Evolutionary conservation across 37 sponge, comb jelly and placozoan species (phyloP).

Genomic region (Axinella damicornis): DNA sequence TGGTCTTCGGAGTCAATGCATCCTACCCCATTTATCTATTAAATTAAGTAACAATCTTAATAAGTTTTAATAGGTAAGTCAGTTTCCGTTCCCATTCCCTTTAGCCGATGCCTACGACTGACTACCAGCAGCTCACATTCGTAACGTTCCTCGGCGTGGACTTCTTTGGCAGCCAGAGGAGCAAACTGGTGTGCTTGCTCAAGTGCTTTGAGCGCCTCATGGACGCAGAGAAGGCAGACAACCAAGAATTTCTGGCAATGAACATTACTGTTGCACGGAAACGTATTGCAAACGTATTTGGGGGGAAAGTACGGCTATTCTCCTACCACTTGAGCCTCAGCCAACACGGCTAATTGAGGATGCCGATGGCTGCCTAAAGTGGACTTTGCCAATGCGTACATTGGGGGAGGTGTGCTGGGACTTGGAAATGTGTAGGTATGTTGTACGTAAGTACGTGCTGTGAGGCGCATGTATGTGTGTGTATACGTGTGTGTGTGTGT

Average conservation of each 20-base stretch:
- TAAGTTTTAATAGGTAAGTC: too few species aligned
- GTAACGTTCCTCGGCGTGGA: conserved; percentile 23
- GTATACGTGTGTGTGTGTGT: too few species aligned
- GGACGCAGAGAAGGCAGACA: conserved; percentile 31
- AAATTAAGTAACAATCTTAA: too few species aligned
- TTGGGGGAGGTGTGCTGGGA: conserved; percentile 86
- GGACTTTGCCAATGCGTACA: conserved; percentile 85
- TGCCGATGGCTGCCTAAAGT: conserved; percentile 63
- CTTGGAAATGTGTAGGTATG: conserved; percentile 83
- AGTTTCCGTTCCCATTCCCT: too few species aligned
- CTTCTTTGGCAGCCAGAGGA: conserved; percentile 39
- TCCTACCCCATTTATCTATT: too few species aligned
- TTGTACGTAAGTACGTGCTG: too few species aligned
- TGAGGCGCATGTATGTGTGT: too few species aligned
- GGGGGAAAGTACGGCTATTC: conserved; percentile 33
- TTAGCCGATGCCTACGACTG: too few species aligned
- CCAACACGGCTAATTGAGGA: conserved; percentile 56
- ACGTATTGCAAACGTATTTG: conserved; percentile 7
- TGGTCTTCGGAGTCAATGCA: too few species aligned
- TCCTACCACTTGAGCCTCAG: conserved; percentile 28
- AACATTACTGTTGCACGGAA: conserved; percentile 40
- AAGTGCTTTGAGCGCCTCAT: conserved; percentile 57
- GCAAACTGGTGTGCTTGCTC: conserved; percentile 62
- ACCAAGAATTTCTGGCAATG: conserved; percentile 36
- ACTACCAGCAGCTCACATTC: conserved; percentile 59